Evolutionary conservation across 64 coral and sea anemone species (phyloP), one percentile per base, ranked within the genome.

Genomic region (Anthopleura sola): DNA sequence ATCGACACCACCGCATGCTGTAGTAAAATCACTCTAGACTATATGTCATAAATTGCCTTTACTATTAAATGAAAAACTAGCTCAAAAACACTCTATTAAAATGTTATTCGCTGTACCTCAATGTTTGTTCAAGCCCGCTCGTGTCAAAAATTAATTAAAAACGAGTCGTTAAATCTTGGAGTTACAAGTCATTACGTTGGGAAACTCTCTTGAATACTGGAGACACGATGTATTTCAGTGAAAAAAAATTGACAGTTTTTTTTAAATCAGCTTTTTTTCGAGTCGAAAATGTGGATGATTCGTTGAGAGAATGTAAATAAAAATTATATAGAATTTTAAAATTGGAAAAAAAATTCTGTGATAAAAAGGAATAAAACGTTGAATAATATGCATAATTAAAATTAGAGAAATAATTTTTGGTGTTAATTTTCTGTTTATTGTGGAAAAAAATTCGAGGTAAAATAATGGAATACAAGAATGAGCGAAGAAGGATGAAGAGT

Each of bases 131-230:
- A 79, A 48, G 76, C 36, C 76, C 24, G 15, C 37, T 33, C 20
- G 18, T 79, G 76, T 79, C 76, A 48, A 46, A 79, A 79, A 79
- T 26, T 79, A 79, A 79, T 79, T 79, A 79, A 79, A 79, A 79
- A 79, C 76, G 11, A 79, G 76, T 71, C 76, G 36, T 48, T 21
- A 79, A 79, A 79, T 79, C 15, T n/a, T 44, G 18, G 24, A 79
- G 76, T 79, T 53, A 79, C 38, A 79, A 79, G 5, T 79, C 76
- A 79, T 79, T 79, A 79, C 18, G 33, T 24, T 7, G 37, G 21
- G 76, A 79, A 79, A 24, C 15, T 79, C 20, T 46, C 44, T 48
- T 24, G 37, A 79, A 79, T 40, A 18, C 16, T 38, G 21, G 24
- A 79, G 44, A 79, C n/a, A 3, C 3, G 76, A 48, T 3, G n/a